These are phyloP conservation scores for Aleiodes leptofemur DNA, from an alignment of 2,888 invertebrate species.

Conservation along the genomic window DNA sequence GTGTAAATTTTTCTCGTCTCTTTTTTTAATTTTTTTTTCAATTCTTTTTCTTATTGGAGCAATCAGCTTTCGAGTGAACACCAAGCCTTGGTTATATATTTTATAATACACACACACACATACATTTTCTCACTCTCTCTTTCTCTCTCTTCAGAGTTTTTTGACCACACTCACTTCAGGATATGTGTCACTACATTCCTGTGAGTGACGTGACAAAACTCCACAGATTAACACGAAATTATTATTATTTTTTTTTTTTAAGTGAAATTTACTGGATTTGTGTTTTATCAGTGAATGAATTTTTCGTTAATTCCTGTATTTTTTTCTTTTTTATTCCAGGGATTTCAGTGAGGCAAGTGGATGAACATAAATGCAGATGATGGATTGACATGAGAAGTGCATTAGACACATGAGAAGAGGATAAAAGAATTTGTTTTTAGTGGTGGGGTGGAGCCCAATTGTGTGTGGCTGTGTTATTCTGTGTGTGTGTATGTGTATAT, in stretches of 20 bases:
- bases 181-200: conserved; percentile 64
- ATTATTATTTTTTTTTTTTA: conserved; percentile 9
- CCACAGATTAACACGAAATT: conserved; percentile 38
- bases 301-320: not conserved
- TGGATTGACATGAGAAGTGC: conserved; percentile 42
- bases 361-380: conserved; percentile 8
- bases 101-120: too few relatives aligned
- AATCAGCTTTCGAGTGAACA: conserved; percentile 52
- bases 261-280: conserved; percentile 3
- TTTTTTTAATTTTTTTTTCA: too few relatives aligned
- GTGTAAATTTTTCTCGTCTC: too few relatives aligned
- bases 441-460: conserved; percentile 33
- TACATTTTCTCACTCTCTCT: conserved; percentile 41
- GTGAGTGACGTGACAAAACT: conserved; percentile 60
- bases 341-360: conserved; percentile 23
- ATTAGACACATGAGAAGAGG: conserved; percentile 30
- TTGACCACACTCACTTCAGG: conserved; percentile 52
- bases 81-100: conserved; percentile 56
- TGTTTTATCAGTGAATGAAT: not conserved
- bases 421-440: conserved; percentile 23
- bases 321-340: conserved; percentile 16
- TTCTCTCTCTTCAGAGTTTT: conserved; percentile 4
- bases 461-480: not conserved
- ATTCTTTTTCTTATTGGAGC: conserved; percentile 29
- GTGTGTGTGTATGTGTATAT: not conserved